Evolutionary conservation across 1,140 invertebrate species (phyloP), one percentile per base, ranked within the genome.

Genomic region (Oncopodura yosiiana): DNA sequence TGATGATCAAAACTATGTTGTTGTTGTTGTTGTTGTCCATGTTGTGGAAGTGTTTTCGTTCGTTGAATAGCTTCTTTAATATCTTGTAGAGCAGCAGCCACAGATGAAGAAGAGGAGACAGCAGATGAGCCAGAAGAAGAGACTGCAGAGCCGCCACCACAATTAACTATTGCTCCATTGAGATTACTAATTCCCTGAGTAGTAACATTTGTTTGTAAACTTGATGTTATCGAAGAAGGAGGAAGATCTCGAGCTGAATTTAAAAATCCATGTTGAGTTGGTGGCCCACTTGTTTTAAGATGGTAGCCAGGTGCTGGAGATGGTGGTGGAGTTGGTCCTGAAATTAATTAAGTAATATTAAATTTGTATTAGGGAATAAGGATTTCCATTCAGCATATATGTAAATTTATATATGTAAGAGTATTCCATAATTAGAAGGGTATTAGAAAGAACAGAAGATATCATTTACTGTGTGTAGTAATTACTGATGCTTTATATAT

Each of bases 41-140:
- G 39, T 30, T 41, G 70, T 14, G 78, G 78, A 42, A 81, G 64
- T 14, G 77, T 77, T 70, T 84, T 85, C 37, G 84, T 86, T 52
- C 82, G 76, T 67, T 86, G 83, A 49, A 87, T 71, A 3, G 84
- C 83, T 62, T 84, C 77, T 57, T 82, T 78, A 62, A 87, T 86
- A 65, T 86, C 85, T 67, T 86, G 83, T 63, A 88, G 84, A 18
- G 84, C 84, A 56, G 84, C 82, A 66, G 86, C 83, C 8, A 85
- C 78, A 23, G 71, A 69, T 9, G 44, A 39, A 4, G 54, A 48
- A 18, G 58, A 53, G 14, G 54, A 53, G 16, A 46, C 41, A 16
- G 57, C n/a, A 39, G 49, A 60, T 32, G 58, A 19, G 37, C 37
- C 3, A 36, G 39, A 11, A n/a, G n/a, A n/a, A 49, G 32, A 53